phyloP scores from a whole-genome alignment of 2,888 invertebrate genomes.

The Oxytorus armatus region DNA sequence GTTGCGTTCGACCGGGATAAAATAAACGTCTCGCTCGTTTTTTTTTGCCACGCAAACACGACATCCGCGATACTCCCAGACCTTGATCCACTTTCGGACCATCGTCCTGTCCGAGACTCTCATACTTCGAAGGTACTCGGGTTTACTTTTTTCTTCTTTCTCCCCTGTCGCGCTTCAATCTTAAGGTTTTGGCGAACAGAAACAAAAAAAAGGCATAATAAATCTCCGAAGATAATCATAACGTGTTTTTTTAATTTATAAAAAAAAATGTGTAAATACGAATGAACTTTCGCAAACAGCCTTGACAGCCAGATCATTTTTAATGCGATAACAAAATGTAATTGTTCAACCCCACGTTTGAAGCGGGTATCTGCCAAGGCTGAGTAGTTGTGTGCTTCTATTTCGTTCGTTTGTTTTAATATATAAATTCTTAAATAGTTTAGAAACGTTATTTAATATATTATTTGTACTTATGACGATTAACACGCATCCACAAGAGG shows the following conservation, averaged over 20 bases:
- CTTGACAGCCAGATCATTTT: background rate
- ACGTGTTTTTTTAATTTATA: background rate
- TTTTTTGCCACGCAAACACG: constrained; percentile 14
- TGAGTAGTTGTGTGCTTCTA: constrained; percentile 6
- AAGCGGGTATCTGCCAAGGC: background rate
- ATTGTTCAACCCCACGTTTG: background rate
- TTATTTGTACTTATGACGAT: constrained; percentile 45
- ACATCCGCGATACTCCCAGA: constrained; percentile 66
- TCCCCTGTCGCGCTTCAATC: background rate
- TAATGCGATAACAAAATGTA: constrained; percentile 4
- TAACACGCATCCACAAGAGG: constrained; percentile 22
- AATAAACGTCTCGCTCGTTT: constrained; percentile 34
- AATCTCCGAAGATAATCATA: constrained; percentile 10
- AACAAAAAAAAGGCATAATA: background rate
- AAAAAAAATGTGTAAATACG: background rate
- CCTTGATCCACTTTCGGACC: constrained; percentile 69
- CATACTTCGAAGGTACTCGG: constrained; percentile 51
- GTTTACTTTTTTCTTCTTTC: constrained; percentile 25
- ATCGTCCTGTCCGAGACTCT: constrained; percentile 43
- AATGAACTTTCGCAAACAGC: background rate
- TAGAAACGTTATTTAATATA: constrained; percentile 48
- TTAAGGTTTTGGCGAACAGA: background rate
- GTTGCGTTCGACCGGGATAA: constrained; percentile 48
- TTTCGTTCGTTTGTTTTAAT: background rate
- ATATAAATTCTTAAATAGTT: constrained; percentile 21